These are phyloP conservation scores for Hybognathus amarus DNA, from an alignment of 2,797 vertebrate genomes.

Conservation along the genomic window DNA sequence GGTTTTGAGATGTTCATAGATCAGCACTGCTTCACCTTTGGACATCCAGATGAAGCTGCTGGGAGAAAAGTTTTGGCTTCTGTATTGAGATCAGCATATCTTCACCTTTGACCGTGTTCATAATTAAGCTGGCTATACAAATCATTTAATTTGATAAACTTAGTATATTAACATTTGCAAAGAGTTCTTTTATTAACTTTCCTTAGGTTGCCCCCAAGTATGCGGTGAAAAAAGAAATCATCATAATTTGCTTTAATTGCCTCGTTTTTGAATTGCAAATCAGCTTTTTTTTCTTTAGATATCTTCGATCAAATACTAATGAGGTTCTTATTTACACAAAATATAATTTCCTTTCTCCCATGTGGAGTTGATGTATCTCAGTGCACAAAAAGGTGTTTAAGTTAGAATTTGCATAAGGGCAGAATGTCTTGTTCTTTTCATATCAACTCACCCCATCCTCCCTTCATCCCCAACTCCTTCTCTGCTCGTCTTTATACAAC, in stretches of 20 bases:
- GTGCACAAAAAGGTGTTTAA: constrained; percentile 45
- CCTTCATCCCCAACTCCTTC: constrained; percentile 47
- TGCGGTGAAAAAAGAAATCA: constrained; percentile 29
- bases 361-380: constrained; percentile 44
- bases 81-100: constrained; percentile 6
- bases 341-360: constrained; percentile 47
- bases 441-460: constrained; percentile 41
- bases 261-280: constrained; percentile 55
- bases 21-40: constrained; percentile 21
- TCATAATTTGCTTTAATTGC: constrained; percentile 51
- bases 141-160: constrained; percentile 33
- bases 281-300: background rate
- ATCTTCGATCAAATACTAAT: constrained; percentile 52
- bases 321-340: constrained; percentile 56
- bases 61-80: constrained; percentile 17
- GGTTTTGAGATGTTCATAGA: constrained; percentile 24
- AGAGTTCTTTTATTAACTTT: constrained; percentile 33
- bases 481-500: constrained; percentile 55
- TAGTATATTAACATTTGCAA: constrained; percentile 29
- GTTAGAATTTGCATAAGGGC: constrained; percentile 45
- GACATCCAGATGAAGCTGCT: background rate
- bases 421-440: constrained; percentile 41
- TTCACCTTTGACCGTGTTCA: constrained; percentile 29
- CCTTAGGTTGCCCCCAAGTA: constrained; percentile 34
- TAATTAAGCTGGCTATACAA: constrained; percentile 21